A percentile compares a stretch with the other conserved stretches of the same genome.
phyloP scores from a whole-genome alignment of 2,797 vertebrate genomes.

The Artibeus lituratus region DNA sequence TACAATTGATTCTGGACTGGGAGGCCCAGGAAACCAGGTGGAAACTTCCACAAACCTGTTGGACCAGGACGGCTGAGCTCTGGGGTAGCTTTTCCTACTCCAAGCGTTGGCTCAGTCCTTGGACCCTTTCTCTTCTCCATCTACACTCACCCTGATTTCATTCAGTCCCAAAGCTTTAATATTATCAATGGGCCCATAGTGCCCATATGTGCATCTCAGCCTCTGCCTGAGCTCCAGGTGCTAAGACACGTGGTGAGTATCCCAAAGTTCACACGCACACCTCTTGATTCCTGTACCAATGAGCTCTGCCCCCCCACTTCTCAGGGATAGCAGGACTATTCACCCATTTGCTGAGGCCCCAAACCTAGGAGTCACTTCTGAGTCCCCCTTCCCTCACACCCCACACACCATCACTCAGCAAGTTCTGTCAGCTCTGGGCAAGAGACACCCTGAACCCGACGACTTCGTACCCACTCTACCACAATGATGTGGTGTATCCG shows the following conservation, averaged over 20 bases:
- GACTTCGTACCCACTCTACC: not conserved
- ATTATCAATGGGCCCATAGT: not conserved
- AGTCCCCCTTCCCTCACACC: not conserved
- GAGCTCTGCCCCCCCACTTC: not conserved
- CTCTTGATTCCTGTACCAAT: not conserved
- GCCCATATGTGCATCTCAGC: not conserved
- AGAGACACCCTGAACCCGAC: not conserved
- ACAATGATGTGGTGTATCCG: not conserved
- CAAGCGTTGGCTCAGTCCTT: not conserved
- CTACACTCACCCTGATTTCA: not conserved
- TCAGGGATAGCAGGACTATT: not conserved
- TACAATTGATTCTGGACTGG: not conserved
- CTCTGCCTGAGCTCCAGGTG: not conserved
- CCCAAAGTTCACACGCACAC: not conserved
- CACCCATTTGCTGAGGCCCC: not conserved
- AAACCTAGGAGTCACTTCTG: not conserved
- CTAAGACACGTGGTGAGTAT: not conserved
- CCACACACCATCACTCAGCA: not conserved
- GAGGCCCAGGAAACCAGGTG: not conserved
- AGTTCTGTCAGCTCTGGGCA: not conserved
- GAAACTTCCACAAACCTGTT: not conserved
- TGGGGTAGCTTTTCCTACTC: not conserved
- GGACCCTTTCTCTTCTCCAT: not conserved
- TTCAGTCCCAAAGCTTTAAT: not conserved
- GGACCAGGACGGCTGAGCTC: not conserved